These are phyloP conservation scores for Lasioglossum malachurum DNA, from an alignment of 2,888 invertebrate genomes.

Conservation along the genomic window DNA sequence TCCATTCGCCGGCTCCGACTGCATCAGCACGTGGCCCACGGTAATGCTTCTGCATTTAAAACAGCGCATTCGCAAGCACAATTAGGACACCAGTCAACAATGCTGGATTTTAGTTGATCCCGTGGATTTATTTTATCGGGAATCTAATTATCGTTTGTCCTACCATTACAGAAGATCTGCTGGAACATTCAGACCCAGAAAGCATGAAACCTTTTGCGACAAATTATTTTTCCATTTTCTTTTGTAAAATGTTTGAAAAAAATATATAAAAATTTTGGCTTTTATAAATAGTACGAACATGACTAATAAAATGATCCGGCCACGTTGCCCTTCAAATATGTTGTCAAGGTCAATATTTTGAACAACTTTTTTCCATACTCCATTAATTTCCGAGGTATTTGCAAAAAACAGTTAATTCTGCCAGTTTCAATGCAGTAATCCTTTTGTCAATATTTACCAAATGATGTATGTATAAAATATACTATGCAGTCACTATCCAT, in stretches of 20 bases:
- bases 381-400: no score
- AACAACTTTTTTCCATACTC: no score
- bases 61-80: conserved; percentile 53
- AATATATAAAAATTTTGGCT: background rate
- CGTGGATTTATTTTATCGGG: background rate
- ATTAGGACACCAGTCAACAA: conserved; percentile 61
- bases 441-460: no score
- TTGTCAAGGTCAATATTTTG: no score
- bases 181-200: background rate
- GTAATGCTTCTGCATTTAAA: conserved; percentile 67
- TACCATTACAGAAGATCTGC: background rate
- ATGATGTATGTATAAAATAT: no score
- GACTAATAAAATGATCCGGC: no score
- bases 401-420: no score
- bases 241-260: background rate
- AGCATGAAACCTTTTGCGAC: background rate
- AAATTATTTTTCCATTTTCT: background rate
- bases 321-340: no score
- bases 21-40: conserved; percentile 49
- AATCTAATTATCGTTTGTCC: background rate
- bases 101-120: conserved; percentile 1
- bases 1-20: conserved; percentile 58
- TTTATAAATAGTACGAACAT: no score
- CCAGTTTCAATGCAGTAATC: no score
- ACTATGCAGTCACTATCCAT: no score